phyloP scores from a whole-genome alignment of 2,113 vertebrate genomes.

The Myrmecobius fasciatus region DNA sequence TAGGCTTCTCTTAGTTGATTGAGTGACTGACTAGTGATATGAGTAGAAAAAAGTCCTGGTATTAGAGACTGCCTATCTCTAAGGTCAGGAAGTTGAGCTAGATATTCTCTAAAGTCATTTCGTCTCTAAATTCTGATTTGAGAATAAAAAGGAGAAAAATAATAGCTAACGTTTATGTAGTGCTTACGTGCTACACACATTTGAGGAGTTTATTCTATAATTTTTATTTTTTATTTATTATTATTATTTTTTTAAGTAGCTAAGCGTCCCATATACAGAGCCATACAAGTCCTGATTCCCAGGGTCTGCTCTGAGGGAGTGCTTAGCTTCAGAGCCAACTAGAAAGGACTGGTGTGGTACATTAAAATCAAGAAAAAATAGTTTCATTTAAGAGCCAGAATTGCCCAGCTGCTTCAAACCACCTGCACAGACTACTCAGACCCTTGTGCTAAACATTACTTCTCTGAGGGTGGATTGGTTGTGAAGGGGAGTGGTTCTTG shows the following conservation, averaged over 20 bases:
- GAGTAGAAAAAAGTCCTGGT: not conserved
- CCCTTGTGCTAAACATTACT: not conserved
- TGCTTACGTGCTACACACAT: not conserved
- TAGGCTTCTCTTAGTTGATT: not conserved
- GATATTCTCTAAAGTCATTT: not conserved
- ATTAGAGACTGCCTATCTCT: not conserved
- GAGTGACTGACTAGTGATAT: not conserved
- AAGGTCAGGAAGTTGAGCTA: not conserved
- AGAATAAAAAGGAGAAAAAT: not conserved
- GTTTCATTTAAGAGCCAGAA: not conserved
- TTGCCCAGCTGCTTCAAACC: slow-evolving; percentile 27
- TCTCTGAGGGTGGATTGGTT: slow-evolving; percentile 2
- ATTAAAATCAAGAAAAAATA: not conserved
- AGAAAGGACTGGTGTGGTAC: not conserved
- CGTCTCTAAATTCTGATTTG: not conserved
- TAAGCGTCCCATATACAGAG: not conserved
- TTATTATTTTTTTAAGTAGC: not conserved
- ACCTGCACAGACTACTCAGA: slow-evolving; percentile 16
- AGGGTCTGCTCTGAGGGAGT: slow-evolving; percentile 16
- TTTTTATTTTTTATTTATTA: not conserved
- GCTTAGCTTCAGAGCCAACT: slow-evolving; percentile 25
- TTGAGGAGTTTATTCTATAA: not conserved
- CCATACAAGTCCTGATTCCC: not conserved
- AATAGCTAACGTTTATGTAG: not conserved
- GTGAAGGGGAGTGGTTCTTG: not conserved